Evolutionary conservation across 2,797 vertebrate genomes (phyloP), one percentile per base, ranked within the genome.

Genomic region (Takifugu ocellatus): DNA sequence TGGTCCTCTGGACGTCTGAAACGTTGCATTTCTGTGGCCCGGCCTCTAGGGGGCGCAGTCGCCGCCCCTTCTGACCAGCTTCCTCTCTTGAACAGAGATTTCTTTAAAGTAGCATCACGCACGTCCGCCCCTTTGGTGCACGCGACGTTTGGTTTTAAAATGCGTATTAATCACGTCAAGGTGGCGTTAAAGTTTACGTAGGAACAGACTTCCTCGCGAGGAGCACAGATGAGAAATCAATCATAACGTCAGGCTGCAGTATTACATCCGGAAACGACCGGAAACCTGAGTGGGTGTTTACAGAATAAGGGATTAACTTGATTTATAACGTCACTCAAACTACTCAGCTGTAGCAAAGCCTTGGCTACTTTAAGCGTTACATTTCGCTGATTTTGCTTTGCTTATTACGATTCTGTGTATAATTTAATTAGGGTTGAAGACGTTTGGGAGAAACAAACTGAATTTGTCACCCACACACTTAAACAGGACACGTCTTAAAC

Each of bases 231-330:
- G 63, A 66, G 54, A 54, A 69, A 75, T 56, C 62, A 63, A 63
- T 54, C 71, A 77, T 9, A 66, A 56, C 6, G 56, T 78, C 57
- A 83, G 83, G 75, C 11, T 56, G 51, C 24, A 49, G 46, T 5
- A 39, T 49, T 49, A n/a, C 49, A 61, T 0, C 12, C n/a, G 39
- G 7, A 4, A 21, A 1, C 0, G 10, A 2, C 25, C 49, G 63
- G 74, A 81, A 81, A 27, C 21, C 0, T 1, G 2, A 0, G 3
- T 11, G 1, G n/a, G 4, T 39, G 2, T 39, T 14, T 39, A 0
- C 36, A 39, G 12, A 39, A 39, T 39, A 39, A 39, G 3, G 12
- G 36, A 3, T 12, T 14, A 39, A 12, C 33, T 11, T 11, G 11
- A 14, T 2, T 12, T 39, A 39, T 12, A 14, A 39, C 11, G 4